Base-by-base conservation (phyloP, 2,797 vertebrate genomes). In the Gymnopithys bicolor region DNA sequence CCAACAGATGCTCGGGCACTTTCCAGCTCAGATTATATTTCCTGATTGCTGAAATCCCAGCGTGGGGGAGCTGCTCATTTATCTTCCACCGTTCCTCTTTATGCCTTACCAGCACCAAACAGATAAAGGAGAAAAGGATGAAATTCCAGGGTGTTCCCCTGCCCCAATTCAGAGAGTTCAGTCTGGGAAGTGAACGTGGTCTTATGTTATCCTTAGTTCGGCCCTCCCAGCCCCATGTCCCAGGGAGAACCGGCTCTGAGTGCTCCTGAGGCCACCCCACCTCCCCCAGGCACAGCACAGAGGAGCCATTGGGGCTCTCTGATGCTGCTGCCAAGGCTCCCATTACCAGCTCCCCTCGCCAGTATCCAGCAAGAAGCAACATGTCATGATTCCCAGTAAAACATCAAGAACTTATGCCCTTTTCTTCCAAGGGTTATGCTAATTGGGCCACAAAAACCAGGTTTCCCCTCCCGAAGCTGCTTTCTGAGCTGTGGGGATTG, bases 1-100 rank as follows among this genome's bases (percentile, higher is more conserved):
- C 51, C 84, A 95, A 63, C 97, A 97, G 96, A 94, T 97, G 97
- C 93, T 96, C 10, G 87, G 89, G 90, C 92, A 95, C 94, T 95
- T 96, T 81, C 81, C 84, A 91, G 67, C 81, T 89, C 67, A 30
- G 96, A 96, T 94, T 97, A 90, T 96, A 96, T 95, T 95, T 93
- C 87, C 87, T 91, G 94, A 95, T 96, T 95, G 93, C 81, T 94
- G 86, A 92, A 93, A 96, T 95, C 89, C 90, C 21, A 14, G 39
- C 49, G 15, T 15, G 59, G 75, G 58, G 43, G 22, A 86, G 76
- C 64, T 79, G 84, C 19, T 94, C 91, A 46, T 89, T 96, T 96
- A 79, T 89, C 55, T 94, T 43, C 43, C 10, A 2, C 49, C 6
- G 1, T 11, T 64, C 16, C 32, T 78, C 52, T 94, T 90, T 91